These are phyloP conservation scores for Embidobia sp. DNA, from an alignment of 2,888 invertebrate species.

Conservation along the genomic window DNA sequence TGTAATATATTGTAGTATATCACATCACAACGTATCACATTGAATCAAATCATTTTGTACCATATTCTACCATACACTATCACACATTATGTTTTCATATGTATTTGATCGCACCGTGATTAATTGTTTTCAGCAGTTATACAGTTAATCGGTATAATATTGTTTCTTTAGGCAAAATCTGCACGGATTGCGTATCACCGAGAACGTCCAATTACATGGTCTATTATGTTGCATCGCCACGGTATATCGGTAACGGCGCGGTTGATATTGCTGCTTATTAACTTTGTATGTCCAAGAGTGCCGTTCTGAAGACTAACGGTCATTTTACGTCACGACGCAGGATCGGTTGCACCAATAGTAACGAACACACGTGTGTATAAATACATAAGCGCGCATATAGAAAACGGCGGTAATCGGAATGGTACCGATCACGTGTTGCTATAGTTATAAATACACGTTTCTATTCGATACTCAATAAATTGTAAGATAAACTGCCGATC, in stretches of 20 bases:
- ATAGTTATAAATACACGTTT: constrained; percentile 51
- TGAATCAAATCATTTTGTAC: no score
- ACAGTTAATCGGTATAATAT: constrained; percentile 30
- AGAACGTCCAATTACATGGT: constrained; percentile 63
- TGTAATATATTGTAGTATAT: no score
- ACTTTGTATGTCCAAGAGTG: constrained; percentile 75
- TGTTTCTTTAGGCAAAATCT: constrained; percentile 35
- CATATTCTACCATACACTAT: no score
- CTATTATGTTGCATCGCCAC: constrained; percentile 64
- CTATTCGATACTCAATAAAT: constrained; percentile 48
- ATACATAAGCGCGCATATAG: constrained; percentile 11
- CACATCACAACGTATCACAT: no score
- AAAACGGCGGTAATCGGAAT: no score
- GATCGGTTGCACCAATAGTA: constrained; percentile 73
- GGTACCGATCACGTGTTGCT: constrained; percentile 33
- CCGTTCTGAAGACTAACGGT: constrained; percentile 72
- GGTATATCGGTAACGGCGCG: constrained; percentile 62
- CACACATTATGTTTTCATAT: no score
- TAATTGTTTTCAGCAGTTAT: constrained; percentile 37
- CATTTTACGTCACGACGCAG: constrained; percentile 68
- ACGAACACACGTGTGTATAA: not conserved
- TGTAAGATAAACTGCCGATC: constrained; percentile 38
- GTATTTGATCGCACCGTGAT: constrained; percentile 21
- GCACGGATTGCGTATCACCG: constrained; percentile 54
- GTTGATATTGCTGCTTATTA: constrained; percentile 79